Percentiles rank a stretch among this genome's conserved stretches.
Conservation (phyloP, 2,113 vertebrate species). For the Phasianus colchicus region DNA sequence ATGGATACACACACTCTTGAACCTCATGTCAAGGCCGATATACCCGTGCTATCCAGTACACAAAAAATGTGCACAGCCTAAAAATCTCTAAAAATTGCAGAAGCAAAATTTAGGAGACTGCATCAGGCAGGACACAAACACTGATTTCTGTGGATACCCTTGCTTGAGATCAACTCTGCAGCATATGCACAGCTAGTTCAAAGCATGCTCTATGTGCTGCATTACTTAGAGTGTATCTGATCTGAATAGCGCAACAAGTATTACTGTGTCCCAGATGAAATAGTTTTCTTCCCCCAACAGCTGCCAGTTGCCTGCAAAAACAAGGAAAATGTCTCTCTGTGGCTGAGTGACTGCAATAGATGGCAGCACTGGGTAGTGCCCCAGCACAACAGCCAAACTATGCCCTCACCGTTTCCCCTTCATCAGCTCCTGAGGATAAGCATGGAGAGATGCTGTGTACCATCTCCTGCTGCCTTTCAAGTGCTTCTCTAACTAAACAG, state of each 20-base stretch:
- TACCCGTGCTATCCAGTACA: neutral
- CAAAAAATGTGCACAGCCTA: accelerated
- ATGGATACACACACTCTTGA: neutral
- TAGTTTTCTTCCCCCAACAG: neutral
- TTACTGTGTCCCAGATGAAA: neutral
- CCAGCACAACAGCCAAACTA: accelerated
- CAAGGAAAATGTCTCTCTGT: neutral
- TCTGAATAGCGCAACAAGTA: neutral
- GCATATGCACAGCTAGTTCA: neutral
- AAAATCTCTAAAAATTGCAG: neutral
- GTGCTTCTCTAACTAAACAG: neutral
- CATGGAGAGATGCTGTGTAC: accelerated
- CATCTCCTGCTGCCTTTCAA: neutral
- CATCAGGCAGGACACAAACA: neutral
- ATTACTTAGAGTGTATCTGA: neutral
- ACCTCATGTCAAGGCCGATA: neutral
- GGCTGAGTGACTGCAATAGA: accelerated
- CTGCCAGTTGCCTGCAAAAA: neutral
- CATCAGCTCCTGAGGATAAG: neutral
- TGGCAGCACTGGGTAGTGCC: too few species aligned
- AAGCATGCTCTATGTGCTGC: neutral
- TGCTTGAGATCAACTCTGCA: neutral
- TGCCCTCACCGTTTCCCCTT: neutral
- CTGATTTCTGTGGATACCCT: accelerated
- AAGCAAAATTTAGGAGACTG: neutral